Evolutionary conservation across 2,797 vertebrate genomes (phyloP).

Genomic region (Enteromius argenteus): DNA sequence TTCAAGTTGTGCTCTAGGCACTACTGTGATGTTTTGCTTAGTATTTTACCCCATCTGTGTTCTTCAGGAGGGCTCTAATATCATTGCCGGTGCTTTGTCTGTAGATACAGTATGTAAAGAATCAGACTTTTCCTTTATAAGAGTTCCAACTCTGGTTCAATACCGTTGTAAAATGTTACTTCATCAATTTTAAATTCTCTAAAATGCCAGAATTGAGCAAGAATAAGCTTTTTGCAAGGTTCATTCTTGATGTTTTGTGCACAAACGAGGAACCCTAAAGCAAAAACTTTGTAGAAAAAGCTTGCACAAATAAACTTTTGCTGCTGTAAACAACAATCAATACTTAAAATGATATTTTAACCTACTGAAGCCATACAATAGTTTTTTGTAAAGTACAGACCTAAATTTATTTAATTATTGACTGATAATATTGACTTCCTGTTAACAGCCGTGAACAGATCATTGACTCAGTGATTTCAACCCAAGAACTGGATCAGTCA

Average conservation of each 20-base stretch:
- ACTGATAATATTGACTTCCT: not conserved
- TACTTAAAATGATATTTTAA: not conserved
- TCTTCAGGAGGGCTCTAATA: slow-evolving; percentile 22
- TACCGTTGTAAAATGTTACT: not conserved
- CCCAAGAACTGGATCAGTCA: not conserved
- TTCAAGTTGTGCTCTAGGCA: slow-evolving; percentile 26
- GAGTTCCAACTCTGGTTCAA: not conserved
- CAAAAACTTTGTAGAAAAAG: not conserved
- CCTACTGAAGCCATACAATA: not conserved
- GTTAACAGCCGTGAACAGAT: not conserved
- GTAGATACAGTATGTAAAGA: not conserved
- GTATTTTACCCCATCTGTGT: slow-evolving; percentile 19
- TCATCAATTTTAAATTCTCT: not conserved
- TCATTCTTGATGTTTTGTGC: not conserved
- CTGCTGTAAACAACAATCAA: not conserved
- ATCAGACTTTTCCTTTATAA: not conserved
- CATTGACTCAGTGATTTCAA: not conserved
- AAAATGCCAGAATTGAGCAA: not conserved
- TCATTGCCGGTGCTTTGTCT: not conserved
- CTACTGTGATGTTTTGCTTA: slow-evolving; percentile 9
- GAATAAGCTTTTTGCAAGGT: not conserved
- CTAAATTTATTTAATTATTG: not conserved
- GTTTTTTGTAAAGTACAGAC: not conserved
- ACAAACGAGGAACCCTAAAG: not conserved
- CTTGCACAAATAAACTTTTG: not conserved